Conservation (phyloP, 2,797 vertebrate species). For the Anableps anableps region DNA sequence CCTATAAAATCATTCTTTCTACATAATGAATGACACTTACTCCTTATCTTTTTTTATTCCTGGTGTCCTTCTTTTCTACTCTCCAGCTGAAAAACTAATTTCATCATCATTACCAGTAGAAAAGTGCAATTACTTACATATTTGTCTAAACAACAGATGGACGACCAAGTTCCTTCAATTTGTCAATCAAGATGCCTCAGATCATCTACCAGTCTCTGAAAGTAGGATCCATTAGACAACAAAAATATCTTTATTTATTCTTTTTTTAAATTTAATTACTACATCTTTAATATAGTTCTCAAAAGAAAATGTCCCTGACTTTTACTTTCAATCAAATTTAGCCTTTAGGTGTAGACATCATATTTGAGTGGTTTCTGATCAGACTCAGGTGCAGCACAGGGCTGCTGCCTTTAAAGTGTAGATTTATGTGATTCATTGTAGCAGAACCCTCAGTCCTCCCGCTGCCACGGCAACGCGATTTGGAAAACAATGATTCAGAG, state of each 20-base stretch:
- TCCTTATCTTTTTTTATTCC: no score
- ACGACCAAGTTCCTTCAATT: background rate
- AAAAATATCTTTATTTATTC: background rate
- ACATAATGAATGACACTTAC: no score
- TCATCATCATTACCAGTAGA: background rate
- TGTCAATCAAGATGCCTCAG: no score
- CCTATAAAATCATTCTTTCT: no score
- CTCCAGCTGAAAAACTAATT: no score
- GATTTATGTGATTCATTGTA: constrained; percentile 59
- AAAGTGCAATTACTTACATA: background rate
- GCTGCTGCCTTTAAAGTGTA: constrained; percentile 55
- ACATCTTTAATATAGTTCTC: background rate
- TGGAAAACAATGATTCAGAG: constrained; percentile 57
- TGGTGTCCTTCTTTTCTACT: no score
- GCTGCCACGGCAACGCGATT: constrained; percentile 62
- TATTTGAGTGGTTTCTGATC: constrained; percentile 10
- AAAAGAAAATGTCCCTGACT: background rate
- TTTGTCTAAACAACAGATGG: background rate
- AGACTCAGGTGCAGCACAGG: constrained; percentile 8
- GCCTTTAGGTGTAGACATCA: constrained; percentile 2
- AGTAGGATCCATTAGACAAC: background rate
- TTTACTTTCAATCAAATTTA: background rate
- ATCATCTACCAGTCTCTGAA: background rate
- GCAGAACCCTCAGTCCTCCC: constrained; percentile 26
- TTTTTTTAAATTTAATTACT: background rate